These are phyloP conservation scores for Epinephelus fuscoguttatus DNA, from an alignment of 2,113 vertebrate species.

Conservation along the genomic window DNA sequence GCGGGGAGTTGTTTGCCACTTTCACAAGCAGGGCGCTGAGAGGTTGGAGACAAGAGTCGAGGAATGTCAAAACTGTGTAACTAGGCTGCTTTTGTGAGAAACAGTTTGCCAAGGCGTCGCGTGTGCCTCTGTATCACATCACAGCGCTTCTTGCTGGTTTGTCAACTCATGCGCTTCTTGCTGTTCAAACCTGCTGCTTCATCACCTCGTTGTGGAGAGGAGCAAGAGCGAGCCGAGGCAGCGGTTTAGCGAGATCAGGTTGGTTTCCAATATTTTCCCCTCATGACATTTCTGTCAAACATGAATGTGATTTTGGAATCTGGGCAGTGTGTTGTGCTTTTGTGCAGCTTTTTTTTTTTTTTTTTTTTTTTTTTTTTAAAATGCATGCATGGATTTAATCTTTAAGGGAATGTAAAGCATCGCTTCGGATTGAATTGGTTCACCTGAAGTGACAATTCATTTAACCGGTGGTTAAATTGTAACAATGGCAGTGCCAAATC, in stretches of 20 bases:
- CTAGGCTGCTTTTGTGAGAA: conserved; percentile 37
- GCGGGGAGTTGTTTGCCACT: conserved; percentile 77
- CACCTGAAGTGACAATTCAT: conserved; percentile 77
- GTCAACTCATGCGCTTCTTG: conserved; percentile 78
- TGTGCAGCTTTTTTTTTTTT: neutral
- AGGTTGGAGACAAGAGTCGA: conserved; percentile 62
- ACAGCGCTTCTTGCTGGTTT: conserved; percentile 56
- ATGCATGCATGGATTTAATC: conserved; percentile 24
- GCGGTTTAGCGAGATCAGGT: conserved; percentile 77
- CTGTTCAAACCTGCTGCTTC: conserved; percentile 83
- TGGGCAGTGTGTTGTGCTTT: neutral
- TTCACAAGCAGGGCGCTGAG: conserved; percentile 52
- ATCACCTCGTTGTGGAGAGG: conserved; percentile 76
- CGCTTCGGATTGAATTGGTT: conserved; percentile 58
- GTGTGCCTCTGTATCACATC: conserved; percentile 18
- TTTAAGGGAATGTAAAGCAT: conserved; percentile 16
- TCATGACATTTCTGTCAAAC: conserved; percentile 37
- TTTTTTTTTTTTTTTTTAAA: neutral
- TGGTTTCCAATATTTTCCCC: conserved; percentile 57
- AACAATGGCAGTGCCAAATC: conserved; percentile 65
- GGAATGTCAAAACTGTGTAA: conserved; percentile 72
- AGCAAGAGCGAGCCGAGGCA: conserved; percentile 71
- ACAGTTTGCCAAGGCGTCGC: conserved; percentile 23
- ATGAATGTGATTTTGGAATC: neutral
- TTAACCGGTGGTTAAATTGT: conserved; percentile 62